Evolutionary conservation across 2,797 vertebrate species (phyloP), one percentile per base, ranked within the genome.

Genomic region (Pangasius mekongensis): DNA sequence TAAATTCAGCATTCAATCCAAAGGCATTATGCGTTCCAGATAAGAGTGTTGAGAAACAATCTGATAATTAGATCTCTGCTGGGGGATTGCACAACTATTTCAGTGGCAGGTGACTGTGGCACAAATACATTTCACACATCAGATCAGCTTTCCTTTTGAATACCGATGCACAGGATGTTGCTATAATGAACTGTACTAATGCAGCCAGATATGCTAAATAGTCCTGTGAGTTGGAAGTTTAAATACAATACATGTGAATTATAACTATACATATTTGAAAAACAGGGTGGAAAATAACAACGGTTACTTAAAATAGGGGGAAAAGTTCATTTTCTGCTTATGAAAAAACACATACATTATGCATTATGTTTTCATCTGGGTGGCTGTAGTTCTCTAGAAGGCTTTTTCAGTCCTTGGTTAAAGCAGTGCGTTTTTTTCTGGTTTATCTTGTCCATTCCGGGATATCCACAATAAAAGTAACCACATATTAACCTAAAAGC

Each of bases 21-120:
- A 78, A 82, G 58, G 74, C 74, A 69, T 89, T 89, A 84, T 62
- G 73, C 10, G 60, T 88, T 89, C 33, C 73, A 84, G 87, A 87
- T 90, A 87, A 90, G 89, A 54, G 85, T 77, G 80, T 81, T 81
- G 83, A 74, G 39, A 84, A 87, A 87, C 60, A 77, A 90, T 91
- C 90, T 91, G 87, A 88, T 89, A 88, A 91, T 91, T 91, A 89
- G 88, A 89, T 90, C 89, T 89, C 77, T 86, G 83, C 87, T 89
- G 82, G 87, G 76, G 86, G 73, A 91, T 86, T 85, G 64, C 78
- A 76, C 83, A 82, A 91, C 84, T 84, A 64, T 91, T 89, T 90
- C 85, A 58, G 86, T 39, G 67, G 87, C 86, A 91, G 84, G 86
- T 91, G 89, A 87, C 83, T 77, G 84, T 60, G 83, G 64, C 62